A percentile compares a stretch with the other conserved stretches of the same genome.
Evolutionary conservation across 1,140 invertebrate species (phyloP).

Genomic region (Conopomorpha cramerella): DNA sequence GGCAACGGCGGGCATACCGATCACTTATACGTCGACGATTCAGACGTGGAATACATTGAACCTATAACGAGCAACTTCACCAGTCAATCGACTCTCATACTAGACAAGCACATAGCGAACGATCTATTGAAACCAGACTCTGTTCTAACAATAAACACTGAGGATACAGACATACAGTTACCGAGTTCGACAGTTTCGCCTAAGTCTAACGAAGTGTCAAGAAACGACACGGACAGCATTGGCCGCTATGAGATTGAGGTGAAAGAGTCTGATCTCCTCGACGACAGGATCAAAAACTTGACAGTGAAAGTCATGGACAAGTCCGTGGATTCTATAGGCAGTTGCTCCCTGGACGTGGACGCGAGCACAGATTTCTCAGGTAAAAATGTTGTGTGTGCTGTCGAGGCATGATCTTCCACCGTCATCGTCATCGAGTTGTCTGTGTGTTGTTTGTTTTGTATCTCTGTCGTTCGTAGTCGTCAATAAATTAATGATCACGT

Average conservation of each 20-base stretch:
- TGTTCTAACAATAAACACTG: constrained; percentile 37
- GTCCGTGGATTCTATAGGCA: constrained; percentile 76
- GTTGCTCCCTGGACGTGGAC: constrained; percentile 82
- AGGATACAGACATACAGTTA: constrained; percentile 43
- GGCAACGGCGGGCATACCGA: constrained; percentile 40
- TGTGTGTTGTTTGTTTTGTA: too few species aligned
- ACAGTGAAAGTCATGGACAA: constrained; percentile 66
- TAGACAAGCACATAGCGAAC: constrained; percentile 30
- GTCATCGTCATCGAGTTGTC: constrained; percentile 1
- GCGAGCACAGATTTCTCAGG: constrained; percentile 80
- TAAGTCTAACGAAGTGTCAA: constrained; percentile 25
- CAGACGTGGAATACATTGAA: constrained; percentile 51
- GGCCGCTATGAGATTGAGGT: constrained; percentile 50
- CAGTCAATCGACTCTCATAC: constrained; percentile 47
- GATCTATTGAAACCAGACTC: constrained; percentile 27
- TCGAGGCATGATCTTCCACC: constrained; percentile 5
- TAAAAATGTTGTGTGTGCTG: constrained; percentile 36
- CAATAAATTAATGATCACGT: too few species aligned
- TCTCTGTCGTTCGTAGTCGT: too few species aligned
- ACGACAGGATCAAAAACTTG: constrained; percentile 35
- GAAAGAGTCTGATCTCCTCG: constrained; percentile 42
- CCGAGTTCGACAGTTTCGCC: constrained; percentile 45
- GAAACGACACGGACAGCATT: constrained; percentile 39
- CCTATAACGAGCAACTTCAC: constrained; percentile 48
- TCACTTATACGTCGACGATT: constrained; percentile 35